Conservation (phyloP, 2,113 vertebrate genomes). For the Puma concolor region DNA sequence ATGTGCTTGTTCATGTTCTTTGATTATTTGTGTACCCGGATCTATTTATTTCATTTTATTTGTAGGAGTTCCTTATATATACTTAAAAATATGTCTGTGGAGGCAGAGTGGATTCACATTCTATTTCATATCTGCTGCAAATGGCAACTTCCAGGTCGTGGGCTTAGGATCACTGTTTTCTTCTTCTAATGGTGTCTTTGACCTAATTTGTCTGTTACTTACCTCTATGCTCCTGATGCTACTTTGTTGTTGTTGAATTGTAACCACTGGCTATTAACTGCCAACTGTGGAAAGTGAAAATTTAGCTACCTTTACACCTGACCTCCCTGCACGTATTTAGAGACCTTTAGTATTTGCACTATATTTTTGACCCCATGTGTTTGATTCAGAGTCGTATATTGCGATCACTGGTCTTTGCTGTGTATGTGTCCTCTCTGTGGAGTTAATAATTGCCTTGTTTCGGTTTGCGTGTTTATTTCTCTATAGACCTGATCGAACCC, state of each 20-base stretch:
- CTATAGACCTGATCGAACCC: not conserved
- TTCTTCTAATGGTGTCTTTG: not conserved
- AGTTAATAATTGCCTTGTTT: not conserved
- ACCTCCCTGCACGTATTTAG: not conserved
- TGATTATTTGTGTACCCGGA: not conserved
- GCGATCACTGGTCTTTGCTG: not conserved
- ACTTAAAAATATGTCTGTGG: not conserved
- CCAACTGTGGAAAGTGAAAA: not conserved
- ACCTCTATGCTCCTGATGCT: not conserved
- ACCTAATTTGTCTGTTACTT: not conserved
- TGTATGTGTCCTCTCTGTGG: too few species aligned
- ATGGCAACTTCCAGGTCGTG: not conserved
- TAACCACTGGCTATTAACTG: not conserved
- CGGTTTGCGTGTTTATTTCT: not conserved
- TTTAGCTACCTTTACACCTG: not conserved
- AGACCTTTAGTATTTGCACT: not conserved
- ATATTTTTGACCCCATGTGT: not conserved
- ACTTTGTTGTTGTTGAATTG: not conserved
- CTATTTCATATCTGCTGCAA: not conserved
- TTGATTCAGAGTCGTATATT: not conserved
- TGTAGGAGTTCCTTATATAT: not conserved
- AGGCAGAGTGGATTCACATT: not conserved
- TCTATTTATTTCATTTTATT: not conserved
- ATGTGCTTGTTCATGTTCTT: not conserved
- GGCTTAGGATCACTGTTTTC: not conserved